Percentiles rank a stretch among this genome's conserved stretches.
These are phyloP conservation scores for Lasioglossum morio DNA, from an alignment of 2,888 invertebrate species.

Conservation along the genomic window DNA sequence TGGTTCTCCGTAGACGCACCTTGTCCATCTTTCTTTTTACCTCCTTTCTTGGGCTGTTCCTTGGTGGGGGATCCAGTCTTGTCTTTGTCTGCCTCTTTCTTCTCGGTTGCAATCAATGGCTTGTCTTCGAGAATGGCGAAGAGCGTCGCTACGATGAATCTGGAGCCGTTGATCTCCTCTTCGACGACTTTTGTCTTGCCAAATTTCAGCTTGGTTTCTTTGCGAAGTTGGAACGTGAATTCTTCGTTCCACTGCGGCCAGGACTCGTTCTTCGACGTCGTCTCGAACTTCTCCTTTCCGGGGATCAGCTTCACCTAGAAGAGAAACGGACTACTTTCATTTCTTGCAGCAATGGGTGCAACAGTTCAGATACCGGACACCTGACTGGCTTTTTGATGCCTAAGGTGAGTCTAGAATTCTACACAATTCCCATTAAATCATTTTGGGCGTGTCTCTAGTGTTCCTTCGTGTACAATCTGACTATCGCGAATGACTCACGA, in stretches of 20 bases:
- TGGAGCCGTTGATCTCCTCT: constrained; percentile 87
- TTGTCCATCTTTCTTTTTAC: constrained; percentile 74
- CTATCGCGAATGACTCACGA: not conserved
- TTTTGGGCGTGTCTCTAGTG: constrained; percentile 3
- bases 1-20: constrained; percentile 63
- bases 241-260: constrained; percentile 94
- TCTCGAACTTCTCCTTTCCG: constrained; percentile 91
- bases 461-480: too few species aligned
- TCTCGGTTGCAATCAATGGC: constrained; percentile 82
- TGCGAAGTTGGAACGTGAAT: constrained; percentile 89
- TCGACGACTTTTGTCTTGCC: constrained; percentile 86
- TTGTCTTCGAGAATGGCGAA: constrained; percentile 89
- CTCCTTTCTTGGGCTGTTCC: constrained; percentile 73
- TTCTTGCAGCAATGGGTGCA: not conserved
- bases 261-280: constrained; percentile 90
- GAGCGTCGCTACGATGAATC: constrained; percentile 89
- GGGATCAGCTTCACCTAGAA: constrained; percentile 92
- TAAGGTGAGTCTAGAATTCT: not conserved
- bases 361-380: not conserved
- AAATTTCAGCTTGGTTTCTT: constrained; percentile 85
- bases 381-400: not conserved
- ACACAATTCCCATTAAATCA: not conserved
- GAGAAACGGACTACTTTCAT: constrained; percentile 42
- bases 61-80: constrained; percentile 82
- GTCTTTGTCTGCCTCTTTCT: constrained; percentile 79